Evolutionary conservation across 2,888 invertebrate genomes (phyloP), one percentile per base, ranked within the genome.

Genomic region (Polymixis flavicincta): DNA sequence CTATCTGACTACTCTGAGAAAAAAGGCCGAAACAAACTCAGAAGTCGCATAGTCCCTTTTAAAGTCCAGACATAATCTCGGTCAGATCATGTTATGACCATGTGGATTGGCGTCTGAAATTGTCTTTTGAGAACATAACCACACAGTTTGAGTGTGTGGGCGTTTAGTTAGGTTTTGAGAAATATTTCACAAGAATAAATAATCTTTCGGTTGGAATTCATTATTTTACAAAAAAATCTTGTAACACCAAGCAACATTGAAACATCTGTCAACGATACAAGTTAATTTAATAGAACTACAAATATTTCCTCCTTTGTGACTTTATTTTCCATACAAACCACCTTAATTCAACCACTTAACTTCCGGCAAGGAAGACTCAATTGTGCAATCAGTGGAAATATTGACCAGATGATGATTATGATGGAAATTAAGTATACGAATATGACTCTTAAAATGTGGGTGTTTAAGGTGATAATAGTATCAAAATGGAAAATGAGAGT

Each of bases 321-420:
- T 64, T 60, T 71, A 75, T 48, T 82, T 25, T 42, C 32, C 37
- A 57, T 52, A 57, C 59, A 79, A 70, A 65, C 28, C 22, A 48
- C 37, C 42, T 61, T 79, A 71, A 76, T 76, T 63, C 66, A 64
- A 73, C 76, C 76, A 81, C 84, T 84, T 83, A 77, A 83, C 85
- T 87, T 84, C 82, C 88, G 81, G 80, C 25, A 25, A 69, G 71
- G 70, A 76, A 57, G 67, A 48, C 68, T 85, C 79, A 82, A 88
- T 89, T 86, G 87, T 87, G 70, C 76, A 87, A 88, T 81, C 65
- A 82, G 70, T 52, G 32, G 74, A 78, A 76, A 81, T 66, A 73
- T 66, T 82, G 82, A 82, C 84, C 84, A 59, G 68, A 78, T 60
- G 61, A 19, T 57, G 63, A 80, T 79, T 69, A 48, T 28, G 14